phyloP scores from a whole-genome alignment of 2,113 vertebrate species.

The Sisor rabdophorus region DNA sequence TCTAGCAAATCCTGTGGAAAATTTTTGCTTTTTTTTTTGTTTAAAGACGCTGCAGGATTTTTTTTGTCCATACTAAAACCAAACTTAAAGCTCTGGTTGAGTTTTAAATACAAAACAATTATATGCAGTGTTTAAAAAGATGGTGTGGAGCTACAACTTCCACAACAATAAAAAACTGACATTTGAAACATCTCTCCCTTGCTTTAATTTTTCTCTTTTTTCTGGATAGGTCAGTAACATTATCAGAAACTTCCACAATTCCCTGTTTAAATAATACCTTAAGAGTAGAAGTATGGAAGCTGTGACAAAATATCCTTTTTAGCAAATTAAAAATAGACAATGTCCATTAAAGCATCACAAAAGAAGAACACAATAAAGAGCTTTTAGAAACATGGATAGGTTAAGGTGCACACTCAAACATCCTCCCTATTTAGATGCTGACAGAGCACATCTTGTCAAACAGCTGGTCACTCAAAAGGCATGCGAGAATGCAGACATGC shows the following conservation, averaged over 20 bases:
- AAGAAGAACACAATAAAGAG: not conserved
- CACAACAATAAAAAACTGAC: too few relatives aligned
- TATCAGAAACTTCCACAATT: too few relatives aligned
- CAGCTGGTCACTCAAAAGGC: conserved; percentile 39
- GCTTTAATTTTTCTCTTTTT: too few relatives aligned
- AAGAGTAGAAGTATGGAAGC: too few relatives aligned
- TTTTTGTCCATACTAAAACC: not conserved
- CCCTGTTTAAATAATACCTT: too few relatives aligned
- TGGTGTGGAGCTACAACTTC: not conserved
- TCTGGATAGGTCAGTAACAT: too few relatives aligned
- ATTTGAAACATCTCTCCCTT: too few relatives aligned
- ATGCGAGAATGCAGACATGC: conserved; percentile 25
- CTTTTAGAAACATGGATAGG: not conserved
- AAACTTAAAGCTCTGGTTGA: not conserved
- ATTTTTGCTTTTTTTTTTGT: not conserved
- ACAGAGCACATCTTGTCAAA: conserved; percentile 37
- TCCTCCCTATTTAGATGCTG: conserved; percentile 22
- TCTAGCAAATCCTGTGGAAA: not conserved
- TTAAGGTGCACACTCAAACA: not conserved
- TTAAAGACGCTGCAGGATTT: not conserved
- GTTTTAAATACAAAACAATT: not conserved
- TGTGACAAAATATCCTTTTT: too few relatives aligned
- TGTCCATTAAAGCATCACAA: too few relatives aligned
- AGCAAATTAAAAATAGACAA: too few relatives aligned
- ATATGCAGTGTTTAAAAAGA: not conserved